Conservation (phyloP, 2,888 invertebrate genomes). For the Eilema griseolum region DNA sequence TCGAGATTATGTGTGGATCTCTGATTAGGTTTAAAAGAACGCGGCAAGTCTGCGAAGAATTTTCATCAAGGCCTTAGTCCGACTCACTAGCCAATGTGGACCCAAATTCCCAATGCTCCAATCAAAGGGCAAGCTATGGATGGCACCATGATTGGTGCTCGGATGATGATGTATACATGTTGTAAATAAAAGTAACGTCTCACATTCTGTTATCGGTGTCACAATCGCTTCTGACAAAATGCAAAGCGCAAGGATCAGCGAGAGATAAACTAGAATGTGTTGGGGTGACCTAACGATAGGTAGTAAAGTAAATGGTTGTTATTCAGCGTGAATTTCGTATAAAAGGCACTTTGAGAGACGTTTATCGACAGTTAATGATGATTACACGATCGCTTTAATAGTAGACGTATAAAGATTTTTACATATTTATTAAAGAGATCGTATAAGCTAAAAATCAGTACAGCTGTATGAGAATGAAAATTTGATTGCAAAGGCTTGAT, state of each 20-base stretch:
- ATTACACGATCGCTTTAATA: not conserved
- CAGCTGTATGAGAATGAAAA: not conserved
- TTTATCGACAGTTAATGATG: not conserved
- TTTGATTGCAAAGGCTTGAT: not conserved
- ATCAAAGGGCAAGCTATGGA: not conserved
- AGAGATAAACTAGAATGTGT: not conserved
- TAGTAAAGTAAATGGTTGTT: not conserved
- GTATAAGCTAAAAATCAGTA: not conserved
- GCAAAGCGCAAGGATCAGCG: not conserved
- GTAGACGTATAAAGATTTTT: not conserved
- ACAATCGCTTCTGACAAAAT: not conserved
- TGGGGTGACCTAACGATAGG: not conserved
- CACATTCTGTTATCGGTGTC: not conserved
- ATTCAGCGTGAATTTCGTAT: not conserved
- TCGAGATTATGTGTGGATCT: no score
- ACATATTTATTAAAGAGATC: not conserved
- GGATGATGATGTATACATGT: not conserved
- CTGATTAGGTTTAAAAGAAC: no score
- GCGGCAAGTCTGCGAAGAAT: no score
- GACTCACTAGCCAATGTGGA: no score
- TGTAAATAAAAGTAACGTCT: not conserved
- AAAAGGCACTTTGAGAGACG: not conserved
- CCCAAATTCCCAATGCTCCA: not conserved
- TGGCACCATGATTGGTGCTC: not conserved
- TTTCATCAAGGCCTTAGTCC: no score